These are phyloP conservation scores for Galaxea fascicularis DNA, from an alignment of 92 coral and sea anemone genomes.

Conservation along the genomic window DNA sequence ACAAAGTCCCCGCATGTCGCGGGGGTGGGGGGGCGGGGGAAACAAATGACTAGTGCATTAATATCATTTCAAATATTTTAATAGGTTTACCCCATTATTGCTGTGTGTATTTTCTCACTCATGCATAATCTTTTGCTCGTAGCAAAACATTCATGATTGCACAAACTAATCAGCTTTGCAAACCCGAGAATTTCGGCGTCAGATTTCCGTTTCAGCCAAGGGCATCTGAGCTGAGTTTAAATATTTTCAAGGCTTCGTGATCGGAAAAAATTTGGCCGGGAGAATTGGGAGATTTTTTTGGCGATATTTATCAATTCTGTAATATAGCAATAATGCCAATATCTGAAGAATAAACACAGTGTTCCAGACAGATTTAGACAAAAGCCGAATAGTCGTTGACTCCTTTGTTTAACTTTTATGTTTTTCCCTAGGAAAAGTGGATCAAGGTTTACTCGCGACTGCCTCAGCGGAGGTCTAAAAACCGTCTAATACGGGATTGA, in stretches of 20 bases:
- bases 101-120: not conserved
- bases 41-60: too few species aligned
- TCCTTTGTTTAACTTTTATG: not conserved
- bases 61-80: not conserved
- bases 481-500: not conserved
- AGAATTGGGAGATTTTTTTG: not conserved
- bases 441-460: not conserved
- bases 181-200: not conserved
- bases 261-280: not conserved
- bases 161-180: not conserved
- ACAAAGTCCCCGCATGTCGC: too few species aligned
- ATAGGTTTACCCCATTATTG: not conserved
- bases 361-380: conserved; percentile 10
- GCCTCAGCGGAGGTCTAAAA: not conserved
- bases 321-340: not conserved
- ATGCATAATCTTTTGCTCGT: not conserved
- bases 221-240: not conserved
- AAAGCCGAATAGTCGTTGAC: not conserved
- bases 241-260: not conserved
- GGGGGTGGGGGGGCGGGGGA: too few species aligned
- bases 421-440: not conserved
- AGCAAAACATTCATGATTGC: not conserved
- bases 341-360: not conserved
- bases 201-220: not conserved
- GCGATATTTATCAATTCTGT: conserved; percentile 6